Conservation (phyloP, 2,113 vertebrate species). For the Dromas ardeola region DNA sequence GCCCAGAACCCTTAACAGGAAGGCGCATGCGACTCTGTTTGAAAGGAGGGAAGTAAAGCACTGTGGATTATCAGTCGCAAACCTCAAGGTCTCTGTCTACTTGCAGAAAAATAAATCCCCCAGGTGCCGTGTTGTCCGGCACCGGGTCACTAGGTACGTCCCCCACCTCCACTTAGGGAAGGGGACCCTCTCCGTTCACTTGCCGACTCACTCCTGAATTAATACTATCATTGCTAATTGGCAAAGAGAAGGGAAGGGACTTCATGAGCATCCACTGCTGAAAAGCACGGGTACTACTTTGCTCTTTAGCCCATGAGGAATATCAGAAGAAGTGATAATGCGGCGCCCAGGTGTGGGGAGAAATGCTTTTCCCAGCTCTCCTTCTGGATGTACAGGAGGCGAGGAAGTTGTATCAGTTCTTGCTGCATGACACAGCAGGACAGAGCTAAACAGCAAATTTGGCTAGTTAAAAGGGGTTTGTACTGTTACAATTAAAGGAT, state of each 20-base stretch:
- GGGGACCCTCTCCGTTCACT: neutral
- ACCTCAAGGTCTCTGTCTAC: neutral
- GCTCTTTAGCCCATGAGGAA: neutral
- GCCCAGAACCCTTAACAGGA: conserved; percentile 1
- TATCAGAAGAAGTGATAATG: neutral
- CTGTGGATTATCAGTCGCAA: neutral
- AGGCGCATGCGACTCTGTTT: fast-evolving
- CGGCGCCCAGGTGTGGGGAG: neutral
- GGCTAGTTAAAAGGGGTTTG: neutral
- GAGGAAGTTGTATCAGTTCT: neutral
- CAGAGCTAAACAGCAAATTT: neutral
- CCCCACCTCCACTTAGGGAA: neutral
- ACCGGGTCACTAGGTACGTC: neutral
- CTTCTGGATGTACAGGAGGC: neutral
- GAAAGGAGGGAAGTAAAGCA: neutral
- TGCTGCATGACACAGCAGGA: neutral
- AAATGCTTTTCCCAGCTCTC: neutral
- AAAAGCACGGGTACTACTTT: neutral
- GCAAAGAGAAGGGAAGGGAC: neutral
- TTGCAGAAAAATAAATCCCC: neutral
- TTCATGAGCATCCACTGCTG: neutral
- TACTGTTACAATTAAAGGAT: neutral
- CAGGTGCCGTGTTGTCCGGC: neutral
- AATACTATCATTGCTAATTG: neutral
- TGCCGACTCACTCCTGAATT: neutral